Conservation (phyloP, 92 coral and sea anemone genomes). For the Porites divaricata region DNA sequence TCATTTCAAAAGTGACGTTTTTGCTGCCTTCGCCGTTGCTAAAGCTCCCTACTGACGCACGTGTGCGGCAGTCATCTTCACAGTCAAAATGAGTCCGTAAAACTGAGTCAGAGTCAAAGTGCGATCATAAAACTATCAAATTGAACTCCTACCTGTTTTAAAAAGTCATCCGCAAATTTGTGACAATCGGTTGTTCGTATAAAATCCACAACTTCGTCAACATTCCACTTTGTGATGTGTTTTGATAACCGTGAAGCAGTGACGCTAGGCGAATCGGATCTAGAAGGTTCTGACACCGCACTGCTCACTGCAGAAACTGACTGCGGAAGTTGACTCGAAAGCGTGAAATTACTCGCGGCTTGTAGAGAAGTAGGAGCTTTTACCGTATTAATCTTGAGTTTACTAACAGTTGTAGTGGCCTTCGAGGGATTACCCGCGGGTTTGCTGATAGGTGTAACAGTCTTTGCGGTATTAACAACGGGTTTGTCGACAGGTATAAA, state of each 20-base stretch:
- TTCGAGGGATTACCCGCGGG: neutral
- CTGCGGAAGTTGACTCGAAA: neutral
- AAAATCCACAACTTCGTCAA: conserved; percentile 68
- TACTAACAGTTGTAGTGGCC: too few species aligned
- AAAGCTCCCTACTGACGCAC: too few species aligned
- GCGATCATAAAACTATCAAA: neutral
- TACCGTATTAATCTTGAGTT: too few species aligned
- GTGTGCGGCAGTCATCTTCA: too few species aligned
- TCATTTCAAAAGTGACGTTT: too few species aligned
- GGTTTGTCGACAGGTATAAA: too few species aligned
- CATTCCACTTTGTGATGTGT: conserved; percentile 74
- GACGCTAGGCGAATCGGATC: conserved; percentile 5
- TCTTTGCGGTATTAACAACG: neutral
- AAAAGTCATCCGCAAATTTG: conserved; percentile 70
- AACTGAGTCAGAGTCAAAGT: too few species aligned
- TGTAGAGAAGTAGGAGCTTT: too few species aligned
- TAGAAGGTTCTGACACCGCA: neutral
- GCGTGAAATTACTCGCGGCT: too few species aligned
- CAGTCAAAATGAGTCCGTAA: too few species aligned
- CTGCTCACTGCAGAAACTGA: neutral
- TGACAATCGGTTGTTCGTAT: conserved; percentile 70
- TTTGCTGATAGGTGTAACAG: neutral
- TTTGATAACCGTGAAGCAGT: conserved; percentile 33
- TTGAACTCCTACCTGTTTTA: conserved; percentile 67
- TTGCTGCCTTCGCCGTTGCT: too few species aligned